phyloP scores from a whole-genome alignment of 1,140 invertebrate species.

The Scaptomyza graminum region DNA sequence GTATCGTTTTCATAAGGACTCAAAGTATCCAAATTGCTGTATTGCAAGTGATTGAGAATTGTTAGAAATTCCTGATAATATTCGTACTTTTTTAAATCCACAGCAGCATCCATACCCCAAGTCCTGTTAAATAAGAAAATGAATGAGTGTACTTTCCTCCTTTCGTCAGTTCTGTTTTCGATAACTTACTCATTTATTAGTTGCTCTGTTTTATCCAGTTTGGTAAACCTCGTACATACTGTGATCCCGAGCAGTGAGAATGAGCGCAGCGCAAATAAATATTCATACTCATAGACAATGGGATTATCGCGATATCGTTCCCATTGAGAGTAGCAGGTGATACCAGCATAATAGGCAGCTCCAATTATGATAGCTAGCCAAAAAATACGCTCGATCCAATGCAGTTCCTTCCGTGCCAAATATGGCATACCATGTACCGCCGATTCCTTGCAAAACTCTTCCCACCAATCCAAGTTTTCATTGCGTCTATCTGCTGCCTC shows the following conservation, averaged over 20 bases:
- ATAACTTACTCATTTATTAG: constrained; percentile 55
- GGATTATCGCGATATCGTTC: constrained; percentile 71
- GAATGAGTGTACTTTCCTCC: background rate
- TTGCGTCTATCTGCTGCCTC: background rate
- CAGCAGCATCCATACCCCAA: constrained; percentile 41
- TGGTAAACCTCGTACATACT: constrained; percentile 56
- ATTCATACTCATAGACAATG: constrained; percentile 75
- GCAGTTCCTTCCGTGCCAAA: constrained; percentile 61
- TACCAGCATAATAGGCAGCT: constrained; percentile 60
- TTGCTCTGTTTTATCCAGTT: constrained; percentile 29
- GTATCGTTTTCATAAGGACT: constrained; percentile 62
- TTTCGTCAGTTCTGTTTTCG: background rate
- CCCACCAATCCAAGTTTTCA: constrained; percentile 37
- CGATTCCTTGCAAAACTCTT: constrained; percentile 56
- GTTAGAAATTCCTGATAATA: constrained; percentile 62
- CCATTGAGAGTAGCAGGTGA: constrained; percentile 66
- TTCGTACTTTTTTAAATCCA: background rate
- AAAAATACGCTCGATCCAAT: constrained; percentile 69
- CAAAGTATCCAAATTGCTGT: constrained; percentile 49
- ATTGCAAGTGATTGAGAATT: constrained; percentile 52
- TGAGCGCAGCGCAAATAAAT: constrained; percentile 56
- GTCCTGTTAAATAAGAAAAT: constrained; percentile 10
- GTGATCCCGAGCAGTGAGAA: constrained; percentile 69
- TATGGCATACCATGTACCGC: constrained; percentile 71
- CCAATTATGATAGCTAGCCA: constrained; percentile 54